phyloP scores from a whole-genome alignment of 2,888 invertebrate genomes.

The Sepiola atlantica region DNA sequence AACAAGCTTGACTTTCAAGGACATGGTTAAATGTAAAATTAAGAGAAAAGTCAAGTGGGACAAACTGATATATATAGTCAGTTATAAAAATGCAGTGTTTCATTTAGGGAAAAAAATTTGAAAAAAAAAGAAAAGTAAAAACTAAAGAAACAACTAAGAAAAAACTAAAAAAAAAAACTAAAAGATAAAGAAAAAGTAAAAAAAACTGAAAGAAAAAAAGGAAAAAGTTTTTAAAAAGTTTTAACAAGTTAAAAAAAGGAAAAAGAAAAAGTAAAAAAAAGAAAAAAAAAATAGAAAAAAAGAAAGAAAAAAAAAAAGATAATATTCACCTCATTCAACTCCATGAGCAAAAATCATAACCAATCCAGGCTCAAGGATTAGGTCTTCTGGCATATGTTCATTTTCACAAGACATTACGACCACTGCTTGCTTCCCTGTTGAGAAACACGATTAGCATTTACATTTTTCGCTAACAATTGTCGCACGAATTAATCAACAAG shows the following conservation, averaged over 20 bases:
- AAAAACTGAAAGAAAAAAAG: too few species aligned
- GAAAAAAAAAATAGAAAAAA: neutral
- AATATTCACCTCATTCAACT: slow-evolving; percentile 78
- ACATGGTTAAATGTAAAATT: too few species aligned
- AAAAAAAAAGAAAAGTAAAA: neutral
- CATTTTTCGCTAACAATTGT: neutral
- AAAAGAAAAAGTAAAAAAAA: neutral
- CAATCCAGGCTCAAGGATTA: slow-evolving; percentile 95
- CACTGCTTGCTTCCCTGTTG: slow-evolving; percentile 87
- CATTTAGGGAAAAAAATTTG: neutral
- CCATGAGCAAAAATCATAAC: slow-evolving; percentile 99
- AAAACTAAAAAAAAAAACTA: too few species aligned
- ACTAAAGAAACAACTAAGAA: too few species aligned
- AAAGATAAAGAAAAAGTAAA: too few species aligned
- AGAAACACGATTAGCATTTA: slow-evolving; percentile 34
- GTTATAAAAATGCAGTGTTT: neutral
- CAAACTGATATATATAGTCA: too few species aligned
- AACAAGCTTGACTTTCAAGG: too few species aligned
- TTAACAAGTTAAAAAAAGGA: neutral
- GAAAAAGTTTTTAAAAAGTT: neutral
- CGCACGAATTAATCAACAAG: neutral
- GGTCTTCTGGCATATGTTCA: slow-evolving; percentile 93
- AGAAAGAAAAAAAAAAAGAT: neutral
- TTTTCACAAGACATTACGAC: slow-evolving; percentile 95
- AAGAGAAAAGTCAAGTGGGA: too few species aligned